Base-by-base conservation (phyloP, 2,888 invertebrate species). In the Tenthredo distinguenda region DNA sequence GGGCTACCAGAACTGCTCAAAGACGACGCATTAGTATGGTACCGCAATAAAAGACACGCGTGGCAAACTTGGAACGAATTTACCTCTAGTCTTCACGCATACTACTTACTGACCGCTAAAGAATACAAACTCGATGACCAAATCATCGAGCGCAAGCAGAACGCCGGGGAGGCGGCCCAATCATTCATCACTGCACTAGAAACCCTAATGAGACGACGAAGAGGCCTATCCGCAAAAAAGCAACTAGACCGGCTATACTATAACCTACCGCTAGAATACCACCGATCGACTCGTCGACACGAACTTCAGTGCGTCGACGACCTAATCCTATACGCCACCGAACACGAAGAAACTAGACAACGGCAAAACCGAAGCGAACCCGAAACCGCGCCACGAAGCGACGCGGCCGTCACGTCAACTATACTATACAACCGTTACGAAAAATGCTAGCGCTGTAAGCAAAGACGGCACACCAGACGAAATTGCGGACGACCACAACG, bases 1-100 rank as follows among this genome's bases (percentile, higher is more conserved):
- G 55, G 83, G 4, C 34, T 86, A 21, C 76, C 84, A 0, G 84
- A 76, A 40, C 37, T 84, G 1, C 12, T 76, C 1, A 43, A 65
- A 4, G 84, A 74, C 21, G 21, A 55, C 2, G 43, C 58, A 0
- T n/a, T 76, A 1, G 65, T 74, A 12, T 84, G 77, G 84, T 76
- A 40, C 40, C 58, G 84, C 2, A 84, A 76, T 65, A 34, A 10
- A 26, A 34, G n/a, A 47, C 31, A 7, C 4, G 15, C 26, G 0
- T 72, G 72, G 65, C 43, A 40, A 0, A n/a, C 4, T n/a, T 72
- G 72, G 37, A 7, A 4, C 7, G 37, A 37, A 5, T 37, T 72
- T 12, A 31, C 1, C 2, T 1, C 15, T 0, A 31, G 72, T 6
- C 15, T 72, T 4, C 0, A 72, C 9, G 26, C 18, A 4, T 72